These are phyloP conservation scores for Distichodus sexfasciatus DNA, from an alignment of 2,797 vertebrate genomes.

Conservation along the genomic window DNA sequence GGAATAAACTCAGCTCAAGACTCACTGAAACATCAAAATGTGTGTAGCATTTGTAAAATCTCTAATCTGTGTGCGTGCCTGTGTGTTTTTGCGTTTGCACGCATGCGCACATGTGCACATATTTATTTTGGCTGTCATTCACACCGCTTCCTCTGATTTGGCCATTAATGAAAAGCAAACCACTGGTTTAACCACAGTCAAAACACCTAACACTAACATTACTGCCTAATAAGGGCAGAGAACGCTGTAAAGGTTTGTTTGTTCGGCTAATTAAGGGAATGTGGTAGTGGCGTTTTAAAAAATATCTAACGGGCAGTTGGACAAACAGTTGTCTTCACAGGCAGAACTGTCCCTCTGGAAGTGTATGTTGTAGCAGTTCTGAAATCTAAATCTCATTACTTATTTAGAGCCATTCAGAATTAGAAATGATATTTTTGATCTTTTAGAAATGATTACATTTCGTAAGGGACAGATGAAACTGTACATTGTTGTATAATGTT, in stretches of 20 bases:
- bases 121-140: not conserved
- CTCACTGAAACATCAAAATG: too few relatives aligned
- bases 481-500: too few relatives aligned
- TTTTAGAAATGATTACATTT: too few relatives aligned
- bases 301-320: not conserved
- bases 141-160: not conserved
- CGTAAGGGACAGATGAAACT: too few relatives aligned
- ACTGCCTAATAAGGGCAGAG: not conserved
- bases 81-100: too few relatives aligned
- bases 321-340: constrained; percentile 2
- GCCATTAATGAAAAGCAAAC: not conserved
- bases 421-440: too few relatives aligned
- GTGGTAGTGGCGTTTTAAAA: not conserved
- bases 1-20: not conserved
- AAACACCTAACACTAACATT: not conserved
- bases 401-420: too few relatives aligned
- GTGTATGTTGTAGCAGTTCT: too few relatives aligned
- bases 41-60: too few relatives aligned
- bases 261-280: not conserved
- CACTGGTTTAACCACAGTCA: not conserved
- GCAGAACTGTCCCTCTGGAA: too few relatives aligned
- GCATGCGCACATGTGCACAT: too few relatives aligned
- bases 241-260: not conserved
- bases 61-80: not conserved
- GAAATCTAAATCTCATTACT: too few relatives aligned